phyloP scores from a whole-genome alignment of 2,888 invertebrate genomes.

The Atherix ibis region DNA sequence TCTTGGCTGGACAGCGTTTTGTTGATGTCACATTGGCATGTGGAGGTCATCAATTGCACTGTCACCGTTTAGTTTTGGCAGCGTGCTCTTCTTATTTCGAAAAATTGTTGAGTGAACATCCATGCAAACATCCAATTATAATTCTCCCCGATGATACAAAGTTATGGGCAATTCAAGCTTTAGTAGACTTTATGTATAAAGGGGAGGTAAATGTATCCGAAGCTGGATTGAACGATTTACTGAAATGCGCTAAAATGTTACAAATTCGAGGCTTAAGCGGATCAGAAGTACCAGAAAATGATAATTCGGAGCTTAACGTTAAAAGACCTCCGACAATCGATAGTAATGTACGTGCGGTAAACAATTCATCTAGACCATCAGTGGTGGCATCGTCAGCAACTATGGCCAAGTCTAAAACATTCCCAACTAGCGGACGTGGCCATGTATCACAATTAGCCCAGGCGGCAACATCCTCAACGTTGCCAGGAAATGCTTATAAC shows the following conservation, averaged over 20 bases:
- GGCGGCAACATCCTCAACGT: slow-evolving; percentile 6
- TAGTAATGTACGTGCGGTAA: too few species aligned
- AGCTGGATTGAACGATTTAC: slow-evolving; percentile 62
- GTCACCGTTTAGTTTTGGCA: slow-evolving; percentile 73
- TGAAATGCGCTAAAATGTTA: slow-evolving; percentile 68
- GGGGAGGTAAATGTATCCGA: slow-evolving; percentile 79
- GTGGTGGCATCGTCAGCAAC: slow-evolving; percentile 9
- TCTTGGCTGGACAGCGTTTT: slow-evolving; percentile 38
- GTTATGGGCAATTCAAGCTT: slow-evolving; percentile 69
- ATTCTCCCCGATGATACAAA: slow-evolving; percentile 71
- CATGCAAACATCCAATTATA: slow-evolving; percentile 68
- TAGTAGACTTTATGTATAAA: slow-evolving; percentile 83
- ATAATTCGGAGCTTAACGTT: slow-evolving; percentile 2
- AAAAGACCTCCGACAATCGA: background rate
- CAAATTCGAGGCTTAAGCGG: slow-evolving; percentile 54
- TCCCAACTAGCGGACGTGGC: too few species aligned
- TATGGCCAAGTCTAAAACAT: slow-evolving; percentile 29
- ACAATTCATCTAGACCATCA: slow-evolving; percentile 7
- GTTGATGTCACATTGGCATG: slow-evolving; percentile 81
- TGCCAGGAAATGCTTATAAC: too few species aligned
- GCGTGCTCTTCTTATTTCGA: slow-evolving; percentile 68
- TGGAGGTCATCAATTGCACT: slow-evolving; percentile 65
- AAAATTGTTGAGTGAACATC: slow-evolving; percentile 35
- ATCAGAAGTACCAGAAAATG: slow-evolving; percentile 22
- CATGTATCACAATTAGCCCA: too few species aligned